Conservation (phyloP, 2,888 invertebrate genomes). For the Drosophila maculinotata region DNA sequence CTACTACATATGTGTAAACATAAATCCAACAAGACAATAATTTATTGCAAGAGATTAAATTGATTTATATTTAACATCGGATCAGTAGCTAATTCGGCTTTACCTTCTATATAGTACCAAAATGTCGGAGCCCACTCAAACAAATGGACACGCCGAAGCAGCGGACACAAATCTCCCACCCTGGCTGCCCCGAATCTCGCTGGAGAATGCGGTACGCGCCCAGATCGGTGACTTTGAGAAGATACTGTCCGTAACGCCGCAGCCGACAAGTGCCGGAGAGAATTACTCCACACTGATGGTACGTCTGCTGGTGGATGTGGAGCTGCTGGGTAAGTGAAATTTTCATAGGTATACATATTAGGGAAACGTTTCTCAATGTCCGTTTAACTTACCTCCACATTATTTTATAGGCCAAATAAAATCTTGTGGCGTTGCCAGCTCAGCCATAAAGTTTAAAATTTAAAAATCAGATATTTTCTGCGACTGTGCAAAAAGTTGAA, state of each 20-base stretch:
- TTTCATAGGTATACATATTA: no score
- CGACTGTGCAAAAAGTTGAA: no score
- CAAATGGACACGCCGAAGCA: slow-evolving; percentile 50
- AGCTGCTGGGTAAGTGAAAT: slow-evolving; percentile 68
- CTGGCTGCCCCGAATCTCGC: slow-evolving; percentile 72
- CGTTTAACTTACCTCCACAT: no score
- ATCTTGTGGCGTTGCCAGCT: no score
- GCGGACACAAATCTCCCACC: slow-evolving; percentile 51
- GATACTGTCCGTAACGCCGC: slow-evolving; percentile 55
- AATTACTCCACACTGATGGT: slow-evolving; percentile 80
- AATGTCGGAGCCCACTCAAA: slow-evolving; percentile 53
- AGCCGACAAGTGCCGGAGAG: slow-evolving; percentile 61
- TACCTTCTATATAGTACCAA: slow-evolving; percentile 33
- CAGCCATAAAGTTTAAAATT: no score
- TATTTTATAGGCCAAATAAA: no score
- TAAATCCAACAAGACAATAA: slow-evolving; percentile 8
- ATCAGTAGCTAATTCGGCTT: not conserved
- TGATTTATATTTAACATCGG: slow-evolving; percentile 2
- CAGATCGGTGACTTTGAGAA: slow-evolving; percentile 72
- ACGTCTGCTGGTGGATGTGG: slow-evolving; percentile 74
- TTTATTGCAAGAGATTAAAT: slow-evolving; percentile 26
- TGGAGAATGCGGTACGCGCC: slow-evolving; percentile 69
- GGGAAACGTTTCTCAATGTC: no score
- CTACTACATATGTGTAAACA: not conserved
- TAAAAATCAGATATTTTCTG: no score